A percentile compares a stretch with the other conserved stretches of the same genome.
phyloP scores from a whole-genome alignment of 2,113 vertebrate species.

The Hypocryptadius cinnamomeus region DNA sequence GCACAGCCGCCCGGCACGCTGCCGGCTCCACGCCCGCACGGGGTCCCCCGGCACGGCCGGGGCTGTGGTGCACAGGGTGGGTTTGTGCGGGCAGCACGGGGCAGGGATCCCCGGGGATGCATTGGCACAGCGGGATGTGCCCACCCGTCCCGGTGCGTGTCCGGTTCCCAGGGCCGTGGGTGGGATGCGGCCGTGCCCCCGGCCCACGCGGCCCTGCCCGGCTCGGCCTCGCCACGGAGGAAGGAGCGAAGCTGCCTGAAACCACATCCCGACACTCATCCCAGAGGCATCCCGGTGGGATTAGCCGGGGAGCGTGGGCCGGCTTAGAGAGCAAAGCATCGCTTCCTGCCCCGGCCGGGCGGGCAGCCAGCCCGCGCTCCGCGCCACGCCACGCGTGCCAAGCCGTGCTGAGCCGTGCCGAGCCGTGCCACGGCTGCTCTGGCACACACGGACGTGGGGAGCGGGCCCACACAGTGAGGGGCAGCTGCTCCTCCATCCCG shows the following conservation, averaged over 20 bases:
- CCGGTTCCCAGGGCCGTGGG: neutral
- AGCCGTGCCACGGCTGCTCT: neutral
- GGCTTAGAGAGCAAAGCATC: conserved; percentile 46
- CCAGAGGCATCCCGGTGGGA: conserved; percentile 65
- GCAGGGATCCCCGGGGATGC: neutral
- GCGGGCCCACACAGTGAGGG: accelerated
- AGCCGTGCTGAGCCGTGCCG: neutral
- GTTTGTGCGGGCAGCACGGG: neutral
- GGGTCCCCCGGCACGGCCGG: neutral
- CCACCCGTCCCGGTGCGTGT: neutral
- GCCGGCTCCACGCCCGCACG: neutral
- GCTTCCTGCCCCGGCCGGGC: conserved; percentile 28
- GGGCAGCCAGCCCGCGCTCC: neutral
- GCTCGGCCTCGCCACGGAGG: neutral
- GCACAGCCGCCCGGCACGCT: conserved; percentile 9
- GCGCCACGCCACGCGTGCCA: neutral
- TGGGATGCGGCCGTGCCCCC: neutral
- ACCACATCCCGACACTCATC: conserved; percentile 68
- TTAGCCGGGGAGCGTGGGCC: conserved; percentile 56
- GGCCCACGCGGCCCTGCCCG: neutral
- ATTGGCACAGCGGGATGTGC: accelerated
- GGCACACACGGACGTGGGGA: neutral
- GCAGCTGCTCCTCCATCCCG: neutral
- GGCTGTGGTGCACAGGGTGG: accelerated
- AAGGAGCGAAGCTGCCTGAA: conserved; percentile 41